Evolutionary conservation across 2,113 vertebrate species (phyloP), one percentile per base, ranked within the genome.

Genomic region (Sapajus apella): DNA sequence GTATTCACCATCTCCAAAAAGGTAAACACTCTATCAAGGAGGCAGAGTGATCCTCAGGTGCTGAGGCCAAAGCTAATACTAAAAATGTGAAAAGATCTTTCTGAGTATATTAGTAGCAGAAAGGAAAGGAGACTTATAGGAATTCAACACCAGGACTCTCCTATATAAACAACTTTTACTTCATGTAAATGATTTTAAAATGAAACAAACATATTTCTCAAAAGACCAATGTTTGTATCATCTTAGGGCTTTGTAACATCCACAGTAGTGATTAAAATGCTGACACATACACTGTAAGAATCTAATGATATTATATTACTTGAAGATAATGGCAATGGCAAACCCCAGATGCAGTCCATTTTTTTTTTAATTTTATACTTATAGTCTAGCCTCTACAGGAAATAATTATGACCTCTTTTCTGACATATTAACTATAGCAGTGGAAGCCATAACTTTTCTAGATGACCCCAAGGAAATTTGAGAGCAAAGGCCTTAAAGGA

Each of bases 371-470:
- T 75, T 96, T 92, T 70, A 93, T 64, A 87, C 66, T 83, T 87
- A 72, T 5, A 81, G n/a, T 79, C 12, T 21, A 82, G 37, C 73
- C 94, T 90, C 52, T 77, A 1, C 3, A 81, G 61, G 25, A 98
- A 97, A 93, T 66, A 93, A 92, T 90, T 75, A 11, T n/a, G 21
- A 70, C 40, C 87, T 61, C 37, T 95, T 85, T 52, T 64, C 47
- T 91, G 73, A 96, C 52, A 87, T 72, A 89, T 91, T 70, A 94
- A 90, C 50, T 70, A 68, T 9, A 91, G 55, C 13, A 58, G 21
- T n/a, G 11, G 27, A 96, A 94, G 55, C 79, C 79, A 10, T 89
- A 91, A 76, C 86, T 96, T 94, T 93, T 27, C 61, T 88, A 96
- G 92, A 86, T 23, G 72, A 8, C 13, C 72, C 58, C 68, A 84